These are phyloP conservation scores for Chaenogobius annularis DNA, from an alignment of 2,113 vertebrate genomes.

Conservation along the genomic window DNA sequence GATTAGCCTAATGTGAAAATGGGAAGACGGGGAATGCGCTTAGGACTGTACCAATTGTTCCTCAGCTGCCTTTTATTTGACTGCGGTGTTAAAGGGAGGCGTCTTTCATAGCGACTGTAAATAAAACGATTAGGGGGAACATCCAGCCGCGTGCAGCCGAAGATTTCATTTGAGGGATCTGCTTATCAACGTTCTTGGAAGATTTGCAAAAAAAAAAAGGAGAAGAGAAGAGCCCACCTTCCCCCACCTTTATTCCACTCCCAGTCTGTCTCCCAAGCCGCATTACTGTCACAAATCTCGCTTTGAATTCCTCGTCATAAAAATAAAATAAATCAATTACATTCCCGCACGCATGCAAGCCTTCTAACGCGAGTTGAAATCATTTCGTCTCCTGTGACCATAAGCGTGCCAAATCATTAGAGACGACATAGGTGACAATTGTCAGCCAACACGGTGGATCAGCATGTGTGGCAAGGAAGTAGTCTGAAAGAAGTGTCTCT, in stretches of 20 bases:
- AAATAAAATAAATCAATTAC: conserved; percentile 76
- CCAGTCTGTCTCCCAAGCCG: conserved; percentile 54
- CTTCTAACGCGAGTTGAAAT: conserved; percentile 59
- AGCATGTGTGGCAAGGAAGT: conserved; percentile 39
- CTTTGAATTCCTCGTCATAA: conserved; percentile 68
- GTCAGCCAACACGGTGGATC: conserved; percentile 60
- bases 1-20: conserved; percentile 94
- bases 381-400: conserved; percentile 60
- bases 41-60: conserved; percentile 84
- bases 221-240: conserved; percentile 47
- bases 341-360: conserved; percentile 49
- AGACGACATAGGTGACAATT: conserved; percentile 58
- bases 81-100: conserved; percentile 75
- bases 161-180: conserved; percentile 81
- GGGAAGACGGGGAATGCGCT: conserved; percentile 75
- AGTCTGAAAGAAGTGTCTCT: conserved; percentile 36
- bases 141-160: conserved; percentile 74
- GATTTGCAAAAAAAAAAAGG: conserved; percentile 63
- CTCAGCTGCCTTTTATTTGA: conserved; percentile 82
- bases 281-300: conserved; percentile 75
- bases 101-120: conserved; percentile 82
- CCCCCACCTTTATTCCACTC: conserved; percentile 63
- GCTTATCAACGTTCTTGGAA: conserved; percentile 82
- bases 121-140: conserved; percentile 83
- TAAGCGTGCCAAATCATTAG: conserved; percentile 74